Evolutionary conservation across 1,140 invertebrate species (phyloP).

Genomic region (Samia ricini): DNA sequence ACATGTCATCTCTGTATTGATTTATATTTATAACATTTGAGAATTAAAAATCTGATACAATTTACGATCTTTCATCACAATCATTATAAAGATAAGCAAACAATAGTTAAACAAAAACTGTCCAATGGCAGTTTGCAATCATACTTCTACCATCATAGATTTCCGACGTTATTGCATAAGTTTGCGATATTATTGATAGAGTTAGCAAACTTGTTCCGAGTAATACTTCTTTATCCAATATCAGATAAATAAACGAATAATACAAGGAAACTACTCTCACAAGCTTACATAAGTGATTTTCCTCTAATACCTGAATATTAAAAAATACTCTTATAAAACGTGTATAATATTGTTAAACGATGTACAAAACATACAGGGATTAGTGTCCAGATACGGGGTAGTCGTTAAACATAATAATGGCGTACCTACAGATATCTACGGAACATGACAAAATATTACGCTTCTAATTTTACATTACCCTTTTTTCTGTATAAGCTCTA

Average conservation of each 20-base stretch:
- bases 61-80: too few species aligned
- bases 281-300: background rate
- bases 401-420: background rate
- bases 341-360: background rate
- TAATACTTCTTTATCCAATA: conserved; percentile 41
- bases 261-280: background rate
- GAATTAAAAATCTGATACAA: too few species aligned
- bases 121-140: conserved; percentile 26
- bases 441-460: too few species aligned
- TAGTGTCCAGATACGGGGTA: background rate
- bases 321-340: background rate
- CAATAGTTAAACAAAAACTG: background rate
- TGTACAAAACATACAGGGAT: background rate
- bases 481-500: too few species aligned
- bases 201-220: conserved; percentile 64
- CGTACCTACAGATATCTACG: background rate
- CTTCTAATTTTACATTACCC: too few species aligned
- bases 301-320: background rate
- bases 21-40: too few species aligned
- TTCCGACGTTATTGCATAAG: conserved; percentile 66
- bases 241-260: conserved; percentile 12
- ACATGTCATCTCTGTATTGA: too few species aligned
- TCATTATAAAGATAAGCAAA: too few species aligned
- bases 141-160: conserved; percentile 57
- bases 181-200: conserved; percentile 71